Base-by-base conservation (phyloP, 1,140 invertebrate genomes). In the Nasonia longicornis region DNA sequence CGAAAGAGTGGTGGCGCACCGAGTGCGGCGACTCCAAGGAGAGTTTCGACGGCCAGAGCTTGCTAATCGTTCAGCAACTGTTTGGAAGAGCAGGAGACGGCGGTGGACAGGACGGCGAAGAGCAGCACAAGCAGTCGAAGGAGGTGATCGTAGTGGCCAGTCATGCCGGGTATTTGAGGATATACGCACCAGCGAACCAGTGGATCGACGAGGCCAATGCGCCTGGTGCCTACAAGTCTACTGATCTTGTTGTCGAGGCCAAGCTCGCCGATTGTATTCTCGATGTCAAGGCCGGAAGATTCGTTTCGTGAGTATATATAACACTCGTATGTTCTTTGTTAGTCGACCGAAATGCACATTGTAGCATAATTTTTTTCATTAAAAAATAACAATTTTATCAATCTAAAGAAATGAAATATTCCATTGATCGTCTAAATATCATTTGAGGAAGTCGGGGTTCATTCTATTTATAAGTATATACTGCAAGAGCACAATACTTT, bases 1-100 rank as follows among this genome's bases (percentile, higher is more conserved):
- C 93, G 0, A 92, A 94, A 85, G 95, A 96, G 82, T 94, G 94
- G 92, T 97, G 96, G 96, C 91, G 92, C 29, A 93, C 93, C 8
- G 89, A 91, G 20, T 93, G 92, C 84, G 94, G 94, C 20, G 91
- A 92, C 42, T 90, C 93, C 45, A 94, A 95, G 84, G 90, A 89
- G 67, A 95, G 94, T 88, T 92, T 83, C 89, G 95, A 26, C 91
- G 92, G 14, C 93, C 94, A 86, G 89, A 96, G 70, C 93, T 95
- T 84, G 48, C n/a, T 83, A 14, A 26, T 83, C 0, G 48, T 58
- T 2, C 45, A 14, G 12, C 4, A 42, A 0, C 45, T 83, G 10
- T 66, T 83, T 38, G 48, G 22, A 26, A 58, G 22, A 2, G 31
- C 2, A 31, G 66, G 26, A 69, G 64, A 1, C n/a, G 31, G 10